Conservation (phyloP, 2,113 vertebrate species). For the Petaurus breviceps region DNA sequence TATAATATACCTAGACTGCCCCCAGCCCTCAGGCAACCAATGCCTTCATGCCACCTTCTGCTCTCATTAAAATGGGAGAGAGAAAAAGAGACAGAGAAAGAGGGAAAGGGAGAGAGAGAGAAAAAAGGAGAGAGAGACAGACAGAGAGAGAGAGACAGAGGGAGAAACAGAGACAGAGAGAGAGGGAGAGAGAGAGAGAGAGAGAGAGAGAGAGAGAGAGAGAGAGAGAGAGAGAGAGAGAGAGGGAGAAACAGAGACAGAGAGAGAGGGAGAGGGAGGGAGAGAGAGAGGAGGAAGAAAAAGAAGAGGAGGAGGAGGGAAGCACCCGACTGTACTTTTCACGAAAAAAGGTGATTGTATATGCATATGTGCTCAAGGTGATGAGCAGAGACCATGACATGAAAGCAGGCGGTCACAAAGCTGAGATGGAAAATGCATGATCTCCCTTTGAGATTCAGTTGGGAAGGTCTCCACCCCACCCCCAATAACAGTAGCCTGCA, state of each 20-base stretch:
- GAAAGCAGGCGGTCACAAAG: conserved; percentile 12
- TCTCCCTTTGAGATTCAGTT: background rate
- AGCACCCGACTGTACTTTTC: background rate
- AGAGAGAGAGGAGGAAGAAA: no score
- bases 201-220: no score
- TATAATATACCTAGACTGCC: background rate
- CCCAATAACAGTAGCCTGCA: background rate
- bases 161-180: no score
- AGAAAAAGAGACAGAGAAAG: background rate
- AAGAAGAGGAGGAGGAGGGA: background rate
- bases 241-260: background rate
- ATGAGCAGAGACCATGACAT: background rate
- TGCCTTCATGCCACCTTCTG: background rate
- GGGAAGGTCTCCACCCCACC: conserved; percentile 14
- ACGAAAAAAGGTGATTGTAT: conserved; percentile 4
- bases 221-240: background rate
- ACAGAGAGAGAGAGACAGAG: fast-evolving
- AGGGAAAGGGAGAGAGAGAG: no score
- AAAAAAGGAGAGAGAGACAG: fast-evolving
- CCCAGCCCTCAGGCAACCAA: background rate
- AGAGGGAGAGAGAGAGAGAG: background rate
- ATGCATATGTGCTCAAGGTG: background rate
- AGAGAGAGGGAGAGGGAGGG: background rate
- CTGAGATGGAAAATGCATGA: background rate
- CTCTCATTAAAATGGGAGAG: background rate